Conservation (phyloP, 2,113 vertebrate species). For the Campylorhamphus procurvoides region DNA sequence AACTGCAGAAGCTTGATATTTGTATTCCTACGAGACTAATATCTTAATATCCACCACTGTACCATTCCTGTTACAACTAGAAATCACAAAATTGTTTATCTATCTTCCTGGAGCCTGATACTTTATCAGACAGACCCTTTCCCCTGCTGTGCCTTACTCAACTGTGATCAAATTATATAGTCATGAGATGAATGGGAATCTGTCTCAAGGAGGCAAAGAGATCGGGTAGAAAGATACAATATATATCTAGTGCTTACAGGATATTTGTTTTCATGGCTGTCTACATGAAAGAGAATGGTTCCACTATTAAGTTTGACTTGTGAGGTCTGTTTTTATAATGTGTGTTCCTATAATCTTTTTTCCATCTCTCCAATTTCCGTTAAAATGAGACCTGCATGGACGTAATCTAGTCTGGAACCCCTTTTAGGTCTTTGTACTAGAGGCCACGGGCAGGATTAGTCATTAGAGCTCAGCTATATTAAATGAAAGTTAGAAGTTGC, state of each 20-base stretch:
- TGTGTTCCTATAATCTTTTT: conserved; percentile 78
- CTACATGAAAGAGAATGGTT: conserved; percentile 82
- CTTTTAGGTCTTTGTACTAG: conserved; percentile 62
- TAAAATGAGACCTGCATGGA: conserved; percentile 82
- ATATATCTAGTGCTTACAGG: conserved; percentile 85
- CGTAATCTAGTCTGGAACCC: conserved; percentile 82
- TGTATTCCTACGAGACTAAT: conserved; percentile 9
- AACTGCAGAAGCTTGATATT: conserved; percentile 23
- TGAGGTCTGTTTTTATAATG: conserved; percentile 76
- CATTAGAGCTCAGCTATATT: conserved; percentile 56
- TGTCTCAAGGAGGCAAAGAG: conserved; percentile 86
- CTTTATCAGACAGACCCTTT: conserved; percentile 84
- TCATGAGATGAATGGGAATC: conserved; percentile 90
- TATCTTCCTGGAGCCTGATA: conserved; percentile 77
- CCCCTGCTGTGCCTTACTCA: conserved; percentile 86
- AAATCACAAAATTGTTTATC: conserved; percentile 72
- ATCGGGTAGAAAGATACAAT: conserved; percentile 87
- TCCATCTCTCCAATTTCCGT: conserved; percentile 90
- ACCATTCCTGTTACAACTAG: conserved; percentile 48
- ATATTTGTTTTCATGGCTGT: conserved; percentile 95
- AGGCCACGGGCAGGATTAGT: conserved; percentile 56
- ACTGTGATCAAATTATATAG: conserved; percentile 92
- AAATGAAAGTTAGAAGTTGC: conserved; percentile 65
- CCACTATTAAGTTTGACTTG: conserved; percentile 78
- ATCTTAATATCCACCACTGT: conserved; percentile 44